phyloP scores from a whole-genome alignment of 2,797 vertebrate species.

The Helicolenus hilgendorfi region DNA sequence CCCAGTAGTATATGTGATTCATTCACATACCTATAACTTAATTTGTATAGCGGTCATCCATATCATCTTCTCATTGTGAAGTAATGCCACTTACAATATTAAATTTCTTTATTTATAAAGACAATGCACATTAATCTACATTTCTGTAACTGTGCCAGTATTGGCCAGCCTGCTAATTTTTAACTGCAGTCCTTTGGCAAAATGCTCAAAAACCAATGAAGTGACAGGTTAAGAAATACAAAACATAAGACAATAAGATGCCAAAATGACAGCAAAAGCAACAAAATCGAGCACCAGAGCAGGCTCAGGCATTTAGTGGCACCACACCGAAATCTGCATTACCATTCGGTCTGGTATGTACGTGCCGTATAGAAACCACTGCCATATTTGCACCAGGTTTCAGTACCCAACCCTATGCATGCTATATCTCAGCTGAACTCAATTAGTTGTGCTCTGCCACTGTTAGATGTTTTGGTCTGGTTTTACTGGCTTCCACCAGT shows the following conservation, averaged over 20 bases:
- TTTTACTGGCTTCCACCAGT: not conserved
- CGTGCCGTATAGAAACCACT: not conserved
- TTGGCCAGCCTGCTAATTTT: not conserved
- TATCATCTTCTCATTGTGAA: not conserved
- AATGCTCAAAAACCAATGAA: not conserved
- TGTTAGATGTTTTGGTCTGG: not conserved
- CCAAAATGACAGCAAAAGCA: not conserved
- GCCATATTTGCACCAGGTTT: not conserved
- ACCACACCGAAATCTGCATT: not conserved
- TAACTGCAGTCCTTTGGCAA: not conserved
- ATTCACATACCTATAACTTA: not conserved
- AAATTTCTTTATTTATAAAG: not conserved
- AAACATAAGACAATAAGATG: not conserved
- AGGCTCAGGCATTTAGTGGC: no score
- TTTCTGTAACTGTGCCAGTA: not conserved
- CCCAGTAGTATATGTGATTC: not conserved
- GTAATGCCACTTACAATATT: not conserved
- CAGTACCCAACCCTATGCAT: not conserved
- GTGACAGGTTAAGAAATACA: not conserved
- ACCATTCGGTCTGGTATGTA: not conserved
- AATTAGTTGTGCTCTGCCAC: not conserved
- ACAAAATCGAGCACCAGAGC: not conserved
- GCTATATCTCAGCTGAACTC: not conserved
- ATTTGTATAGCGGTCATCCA: not conserved
- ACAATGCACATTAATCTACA: not conserved